phyloP scores from a whole-genome alignment of 2,888 invertebrate species.

The Lissocephala sabroskyi region DNA sequence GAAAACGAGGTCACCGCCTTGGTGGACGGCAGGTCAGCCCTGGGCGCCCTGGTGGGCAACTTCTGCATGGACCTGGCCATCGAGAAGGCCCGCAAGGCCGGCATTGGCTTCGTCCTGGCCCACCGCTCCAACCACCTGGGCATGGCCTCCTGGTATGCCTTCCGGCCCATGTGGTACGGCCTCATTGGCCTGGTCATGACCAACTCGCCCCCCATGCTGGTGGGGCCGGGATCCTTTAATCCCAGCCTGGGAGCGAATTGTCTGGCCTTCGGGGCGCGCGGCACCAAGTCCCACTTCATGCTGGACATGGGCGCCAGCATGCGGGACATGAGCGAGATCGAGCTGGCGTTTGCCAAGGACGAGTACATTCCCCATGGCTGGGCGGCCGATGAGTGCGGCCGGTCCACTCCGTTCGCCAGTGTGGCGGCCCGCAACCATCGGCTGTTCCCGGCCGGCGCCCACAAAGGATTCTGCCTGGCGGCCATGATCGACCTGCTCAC shows the following conservation, averaged over 20 bases:
- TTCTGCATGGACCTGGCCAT: slow-evolving; percentile 44
- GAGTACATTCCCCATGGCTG: slow-evolving; percentile 31
- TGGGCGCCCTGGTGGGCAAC: slow-evolving; percentile 42
- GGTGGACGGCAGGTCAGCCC: slow-evolving; percentile 32
- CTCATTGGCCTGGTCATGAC: slow-evolving; percentile 30
- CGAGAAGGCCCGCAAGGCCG: slow-evolving; percentile 26
- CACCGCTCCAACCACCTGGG: slow-evolving; percentile 38
- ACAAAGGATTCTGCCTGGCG: slow-evolving; percentile 31
- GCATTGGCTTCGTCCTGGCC: slow-evolving; percentile 44
- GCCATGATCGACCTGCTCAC: slow-evolving; percentile 35
- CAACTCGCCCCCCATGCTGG: slow-evolving; percentile 28
- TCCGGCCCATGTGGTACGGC: slow-evolving; percentile 32
- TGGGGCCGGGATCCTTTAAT: slow-evolving; percentile 18
- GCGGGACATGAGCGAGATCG: slow-evolving; percentile 31
- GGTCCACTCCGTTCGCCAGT: slow-evolving; percentile 26
- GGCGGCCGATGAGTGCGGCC: slow-evolving; percentile 30
- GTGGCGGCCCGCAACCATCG: slow-evolving; percentile 23
- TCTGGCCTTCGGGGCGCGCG: slow-evolving; percentile 37
- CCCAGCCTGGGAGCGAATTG: slow-evolving; percentile 34
- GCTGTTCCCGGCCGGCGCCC: slow-evolving; percentile 29
- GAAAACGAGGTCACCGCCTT: slow-evolving; percentile 30
- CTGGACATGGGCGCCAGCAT: slow-evolving; percentile 31
- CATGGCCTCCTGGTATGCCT: slow-evolving; percentile 40
- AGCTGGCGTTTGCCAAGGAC: slow-evolving; percentile 26
- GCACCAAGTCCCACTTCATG: slow-evolving; percentile 21